phyloP scores from a whole-genome alignment of 2,113 vertebrate genomes.

The Nerophis ophidion region DNA sequence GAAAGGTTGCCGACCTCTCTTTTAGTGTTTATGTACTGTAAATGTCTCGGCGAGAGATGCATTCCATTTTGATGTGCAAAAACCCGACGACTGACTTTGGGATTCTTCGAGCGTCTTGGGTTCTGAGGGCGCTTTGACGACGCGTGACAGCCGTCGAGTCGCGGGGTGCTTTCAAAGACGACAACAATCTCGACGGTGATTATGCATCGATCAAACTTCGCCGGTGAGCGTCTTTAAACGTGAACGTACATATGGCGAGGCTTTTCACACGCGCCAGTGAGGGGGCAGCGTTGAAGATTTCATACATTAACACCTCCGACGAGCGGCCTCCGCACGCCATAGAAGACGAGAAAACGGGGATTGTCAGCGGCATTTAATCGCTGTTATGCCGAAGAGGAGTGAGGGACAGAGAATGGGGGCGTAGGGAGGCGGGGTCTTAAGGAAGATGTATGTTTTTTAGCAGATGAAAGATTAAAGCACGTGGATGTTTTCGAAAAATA shows the following conservation, averaged over 20 bases:
- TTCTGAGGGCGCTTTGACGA: no score
- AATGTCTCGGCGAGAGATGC: no score
- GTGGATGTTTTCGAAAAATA: conserved; percentile 67
- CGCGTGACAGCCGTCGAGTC: no score
- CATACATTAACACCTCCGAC: conserved; percentile 49
- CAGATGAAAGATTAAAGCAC: conserved; percentile 69
- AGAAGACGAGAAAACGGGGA: conserved; percentile 27
- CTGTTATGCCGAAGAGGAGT: conserved; percentile 18
- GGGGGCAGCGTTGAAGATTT: conserved; percentile 51
- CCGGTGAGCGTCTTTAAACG: conserved; percentile 20
- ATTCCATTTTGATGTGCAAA: no score
- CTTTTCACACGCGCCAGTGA: conserved; percentile 30
- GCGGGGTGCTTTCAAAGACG: no score
- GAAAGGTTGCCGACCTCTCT: no score
- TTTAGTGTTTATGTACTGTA: no score
- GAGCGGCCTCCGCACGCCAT: conserved; percentile 39
- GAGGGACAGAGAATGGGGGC: neutral
- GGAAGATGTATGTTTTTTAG: conserved; percentile 55
- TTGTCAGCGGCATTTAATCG: conserved; percentile 35
- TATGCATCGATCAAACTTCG: no score
- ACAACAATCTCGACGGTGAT: no score
- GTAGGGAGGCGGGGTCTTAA: conserved; percentile 29
- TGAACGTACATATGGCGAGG: conserved; percentile 28
- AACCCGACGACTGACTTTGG: no score
- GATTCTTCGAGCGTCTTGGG: no score